Evolutionary conservation across 2,113 vertebrate genomes (phyloP).

Genomic region (Tyto alba): DNA sequence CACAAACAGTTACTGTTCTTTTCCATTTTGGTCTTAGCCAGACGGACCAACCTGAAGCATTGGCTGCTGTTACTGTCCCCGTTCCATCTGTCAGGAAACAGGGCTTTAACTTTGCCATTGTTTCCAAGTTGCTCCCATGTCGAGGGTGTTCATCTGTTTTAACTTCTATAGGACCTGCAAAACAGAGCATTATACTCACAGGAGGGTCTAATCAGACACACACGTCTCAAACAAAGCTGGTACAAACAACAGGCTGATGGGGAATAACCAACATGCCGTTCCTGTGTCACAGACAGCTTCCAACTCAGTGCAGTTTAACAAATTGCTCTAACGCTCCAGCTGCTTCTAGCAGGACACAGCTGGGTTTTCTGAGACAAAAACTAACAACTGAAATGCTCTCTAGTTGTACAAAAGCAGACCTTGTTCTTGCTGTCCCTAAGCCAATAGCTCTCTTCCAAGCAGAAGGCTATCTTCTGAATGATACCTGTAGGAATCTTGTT

Average conservation of each 20-base stretch:
- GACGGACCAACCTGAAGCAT: constrained; percentile 84
- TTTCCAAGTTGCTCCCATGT: constrained; percentile 83
- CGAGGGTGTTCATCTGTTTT: constrained; percentile 90
- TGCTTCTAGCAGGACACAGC: neutral
- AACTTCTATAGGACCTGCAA: constrained; percentile 84
- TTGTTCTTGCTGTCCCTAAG: neutral
- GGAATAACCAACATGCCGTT: neutral
- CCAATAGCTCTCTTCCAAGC: neutral
- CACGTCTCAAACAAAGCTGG: rapidly evolving
- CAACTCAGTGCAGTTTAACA: neutral
- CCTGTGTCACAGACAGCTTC: rapidly evolving
- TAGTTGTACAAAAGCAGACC: neutral
- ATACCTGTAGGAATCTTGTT: neutral
- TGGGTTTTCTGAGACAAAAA: neutral
- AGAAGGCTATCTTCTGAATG: neutral
- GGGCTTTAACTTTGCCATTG: constrained; percentile 85
- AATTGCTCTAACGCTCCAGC: neutral
- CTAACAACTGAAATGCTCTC: neutral
- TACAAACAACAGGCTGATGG: neutral
- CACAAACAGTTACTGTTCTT: neutral
- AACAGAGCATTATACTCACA: neutral
- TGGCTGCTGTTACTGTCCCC: constrained; percentile 90
- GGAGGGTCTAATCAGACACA: neutral
- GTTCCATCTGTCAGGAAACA: constrained; percentile 86
- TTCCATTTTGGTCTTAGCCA: neutral